Evolutionary conservation across 2,113 vertebrate genomes (phyloP).

Genomic region (Pongo abelii): DNA sequence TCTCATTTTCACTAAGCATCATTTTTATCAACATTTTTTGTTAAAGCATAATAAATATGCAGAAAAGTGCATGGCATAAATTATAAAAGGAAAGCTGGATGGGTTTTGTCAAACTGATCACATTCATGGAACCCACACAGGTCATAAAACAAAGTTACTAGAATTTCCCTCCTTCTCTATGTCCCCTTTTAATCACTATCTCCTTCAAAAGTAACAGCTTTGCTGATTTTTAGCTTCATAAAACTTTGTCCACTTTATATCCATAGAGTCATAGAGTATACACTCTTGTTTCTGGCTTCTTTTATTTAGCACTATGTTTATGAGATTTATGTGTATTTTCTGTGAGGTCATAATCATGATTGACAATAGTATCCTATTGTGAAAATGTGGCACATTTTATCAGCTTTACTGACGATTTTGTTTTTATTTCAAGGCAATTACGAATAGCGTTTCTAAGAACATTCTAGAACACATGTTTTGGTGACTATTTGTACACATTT

Average conservation of each 20-base stretch:
- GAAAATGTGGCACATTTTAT: background rate
- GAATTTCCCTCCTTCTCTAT: background rate
- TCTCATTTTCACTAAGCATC: background rate
- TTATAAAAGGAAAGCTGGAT: background rate
- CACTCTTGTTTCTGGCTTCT: background rate
- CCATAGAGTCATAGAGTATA: background rate
- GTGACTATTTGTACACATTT: background rate
- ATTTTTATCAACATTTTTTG: background rate
- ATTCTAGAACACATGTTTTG: background rate
- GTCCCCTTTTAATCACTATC: background rate
- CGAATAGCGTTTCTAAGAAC: background rate
- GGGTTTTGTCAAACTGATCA: background rate
- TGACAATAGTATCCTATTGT: background rate
- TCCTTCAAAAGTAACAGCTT: background rate
- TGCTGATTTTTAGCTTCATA: background rate
- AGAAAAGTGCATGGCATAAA: background rate
- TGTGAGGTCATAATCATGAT: background rate
- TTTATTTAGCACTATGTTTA: background rate
- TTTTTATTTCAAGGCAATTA: conserved; percentile 7
- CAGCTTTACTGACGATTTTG: background rate
- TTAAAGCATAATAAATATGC: background rate
- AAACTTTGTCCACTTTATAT: background rate
- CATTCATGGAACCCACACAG: background rate
- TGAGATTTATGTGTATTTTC: background rate
- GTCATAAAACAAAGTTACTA: background rate